A percentile compares a stretch with the other conserved stretches of the same genome.
These are phyloP conservation scores for Scomberomorus guttatus DNA, from an alignment of 2,797 vertebrate species.

Conservation along the genomic window DNA sequence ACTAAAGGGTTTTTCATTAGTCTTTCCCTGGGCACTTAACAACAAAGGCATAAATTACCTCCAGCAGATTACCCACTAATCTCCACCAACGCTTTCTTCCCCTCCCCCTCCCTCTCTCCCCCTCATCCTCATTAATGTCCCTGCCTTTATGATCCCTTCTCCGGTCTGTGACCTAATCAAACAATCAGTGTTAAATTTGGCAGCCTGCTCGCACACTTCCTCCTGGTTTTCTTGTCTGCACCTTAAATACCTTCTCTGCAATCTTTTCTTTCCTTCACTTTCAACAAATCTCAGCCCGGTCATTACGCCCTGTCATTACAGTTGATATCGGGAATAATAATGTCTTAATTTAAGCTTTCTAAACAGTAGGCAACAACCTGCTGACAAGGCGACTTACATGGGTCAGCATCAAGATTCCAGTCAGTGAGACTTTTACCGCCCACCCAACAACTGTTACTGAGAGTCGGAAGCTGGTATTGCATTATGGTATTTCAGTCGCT, in stretches of 20 bases:
- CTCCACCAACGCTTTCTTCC: slow-evolving; percentile 63
- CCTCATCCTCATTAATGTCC: slow-evolving; percentile 74
- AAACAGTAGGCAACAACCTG: slow-evolving; percentile 34
- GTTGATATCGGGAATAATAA: slow-evolving; percentile 25
- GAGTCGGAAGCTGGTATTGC: slow-evolving; percentile 2
- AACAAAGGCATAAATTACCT: slow-evolving; percentile 86
- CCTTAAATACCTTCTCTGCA: slow-evolving; percentile 33
- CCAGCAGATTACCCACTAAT: slow-evolving; percentile 86
- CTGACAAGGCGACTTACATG: slow-evolving; percentile 7
- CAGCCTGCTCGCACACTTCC: slow-evolving; percentile 37
- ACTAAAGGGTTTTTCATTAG: slow-evolving; percentile 86
- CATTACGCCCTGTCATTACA: slow-evolving; percentile 4
- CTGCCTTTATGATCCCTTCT: slow-evolving; percentile 70
- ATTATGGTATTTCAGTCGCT: background rate
- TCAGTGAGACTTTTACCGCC: slow-evolving; percentile 36
- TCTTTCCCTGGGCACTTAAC: slow-evolving; percentile 79
- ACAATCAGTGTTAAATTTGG: slow-evolving; percentile 60
- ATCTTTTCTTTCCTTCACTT: slow-evolving; percentile 2
- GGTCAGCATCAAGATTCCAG: slow-evolving; percentile 29
- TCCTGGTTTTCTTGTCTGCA: slow-evolving; percentile 22
- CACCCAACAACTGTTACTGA: slow-evolving; percentile 50
- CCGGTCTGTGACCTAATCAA: slow-evolving; percentile 65
- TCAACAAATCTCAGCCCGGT: background rate
- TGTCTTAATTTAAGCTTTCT: slow-evolving; percentile 34
- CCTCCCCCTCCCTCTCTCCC: slow-evolving; percentile 14